Conservation (phyloP, 1,140 invertebrate genomes). For the Lasioglossum baleicum region DNA sequence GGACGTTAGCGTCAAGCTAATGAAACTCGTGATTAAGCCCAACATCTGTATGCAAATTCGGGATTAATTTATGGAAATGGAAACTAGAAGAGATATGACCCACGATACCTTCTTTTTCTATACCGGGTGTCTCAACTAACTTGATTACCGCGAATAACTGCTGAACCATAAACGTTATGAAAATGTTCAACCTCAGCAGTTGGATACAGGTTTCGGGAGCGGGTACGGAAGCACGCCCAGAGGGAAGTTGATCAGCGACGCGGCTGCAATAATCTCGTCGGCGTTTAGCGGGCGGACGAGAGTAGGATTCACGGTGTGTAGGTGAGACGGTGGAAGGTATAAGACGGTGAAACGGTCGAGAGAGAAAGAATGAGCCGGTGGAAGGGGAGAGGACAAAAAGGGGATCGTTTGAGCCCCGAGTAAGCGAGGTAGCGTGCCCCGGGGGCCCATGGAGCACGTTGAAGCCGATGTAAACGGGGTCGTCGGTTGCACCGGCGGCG, state of each 20-base stretch:
- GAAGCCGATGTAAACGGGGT: slow-evolving; percentile 72
- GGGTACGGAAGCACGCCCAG: slow-evolving; percentile 15
- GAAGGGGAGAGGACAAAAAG: slow-evolving; percentile 43
- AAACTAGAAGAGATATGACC: too few relatives aligned
- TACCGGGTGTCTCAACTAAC: too few relatives aligned
- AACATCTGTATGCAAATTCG: too few relatives aligned
- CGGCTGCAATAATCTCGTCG: slow-evolving; percentile 36
- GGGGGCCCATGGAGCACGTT: slow-evolving; percentile 53
- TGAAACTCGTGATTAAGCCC: too few relatives aligned
- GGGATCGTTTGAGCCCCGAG: slow-evolving; percentile 54
- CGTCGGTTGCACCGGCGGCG: slow-evolving; percentile 66
- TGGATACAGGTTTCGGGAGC: background rate
- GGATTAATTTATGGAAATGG: too few relatives aligned
- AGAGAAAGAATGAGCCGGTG: slow-evolving; percentile 6
- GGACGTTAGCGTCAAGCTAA: too few relatives aligned
- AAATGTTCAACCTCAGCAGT: too few relatives aligned
- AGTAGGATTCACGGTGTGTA: background rate
- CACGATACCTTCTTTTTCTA: too few relatives aligned
- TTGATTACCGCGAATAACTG: too few relatives aligned
- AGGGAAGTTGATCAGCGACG: slow-evolving; percentile 14
- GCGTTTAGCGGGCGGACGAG: slow-evolving; percentile 15
- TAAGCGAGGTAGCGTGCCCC: slow-evolving; percentile 73
- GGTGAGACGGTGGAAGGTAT: background rate
- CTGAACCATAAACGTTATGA: too few relatives aligned
- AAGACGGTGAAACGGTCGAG: background rate